Evolutionary conservation across 2,113 vertebrate species (phyloP).

Genomic region (Burhinus oedicnemus): DNA sequence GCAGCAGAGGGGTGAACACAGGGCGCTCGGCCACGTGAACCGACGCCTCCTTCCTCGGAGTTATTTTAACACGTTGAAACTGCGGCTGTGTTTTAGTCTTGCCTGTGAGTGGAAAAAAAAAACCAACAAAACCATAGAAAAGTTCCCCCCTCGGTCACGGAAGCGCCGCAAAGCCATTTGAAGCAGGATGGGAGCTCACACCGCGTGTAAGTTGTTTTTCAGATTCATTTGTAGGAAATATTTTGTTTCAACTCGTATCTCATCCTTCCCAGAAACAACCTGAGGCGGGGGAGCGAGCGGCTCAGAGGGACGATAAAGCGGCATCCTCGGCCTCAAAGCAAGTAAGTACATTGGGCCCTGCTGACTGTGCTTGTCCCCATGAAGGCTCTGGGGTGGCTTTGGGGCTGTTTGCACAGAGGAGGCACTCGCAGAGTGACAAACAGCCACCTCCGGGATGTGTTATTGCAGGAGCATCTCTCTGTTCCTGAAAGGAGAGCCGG

Average conservation of each 20-base stretch:
- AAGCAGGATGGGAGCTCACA: not conserved
- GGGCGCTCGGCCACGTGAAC: fast-evolving
- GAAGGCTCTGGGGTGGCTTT: not conserved
- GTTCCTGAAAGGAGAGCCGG: not conserved
- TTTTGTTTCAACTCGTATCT: not conserved
- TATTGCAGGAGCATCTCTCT: not conserved
- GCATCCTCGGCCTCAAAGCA: not conserved
- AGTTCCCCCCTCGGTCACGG: not conserved
- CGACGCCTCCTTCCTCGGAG: fast-evolving
- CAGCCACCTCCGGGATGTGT: not conserved
- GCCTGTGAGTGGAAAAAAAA: not conserved
- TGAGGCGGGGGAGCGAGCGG: fast-evolving
- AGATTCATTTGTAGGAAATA: not conserved
- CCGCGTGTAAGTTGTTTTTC: not conserved
- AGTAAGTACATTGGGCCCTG: not conserved
- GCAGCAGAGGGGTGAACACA: not conserved
- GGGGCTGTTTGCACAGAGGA: not conserved
- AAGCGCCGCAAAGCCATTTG: not conserved
- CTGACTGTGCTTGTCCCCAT: fast-evolving
- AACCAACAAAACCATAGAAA: fast-evolving
- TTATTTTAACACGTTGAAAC: not conserved
- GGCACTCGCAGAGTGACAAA: not conserved
- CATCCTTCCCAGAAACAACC: not conserved
- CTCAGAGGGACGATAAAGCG: not conserved
- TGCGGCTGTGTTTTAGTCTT: not conserved